Evolutionary conservation across 2,113 vertebrate species (phyloP), one percentile per base, ranked within the genome.

Genomic region (Ondatra zibethicus): DNA sequence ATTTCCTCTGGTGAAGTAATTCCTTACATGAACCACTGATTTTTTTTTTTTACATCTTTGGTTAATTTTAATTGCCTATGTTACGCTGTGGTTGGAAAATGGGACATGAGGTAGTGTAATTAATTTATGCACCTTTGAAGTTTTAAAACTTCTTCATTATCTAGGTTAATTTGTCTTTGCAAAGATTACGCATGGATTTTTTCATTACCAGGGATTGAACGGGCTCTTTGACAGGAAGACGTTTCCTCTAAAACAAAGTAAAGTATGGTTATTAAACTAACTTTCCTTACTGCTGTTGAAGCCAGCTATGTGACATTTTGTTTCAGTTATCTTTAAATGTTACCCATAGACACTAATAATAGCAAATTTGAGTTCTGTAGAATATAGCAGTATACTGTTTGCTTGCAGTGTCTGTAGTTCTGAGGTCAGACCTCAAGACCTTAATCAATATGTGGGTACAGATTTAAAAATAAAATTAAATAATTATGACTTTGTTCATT

Each of bases 1-100:
- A 75, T 95, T 94, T 96, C 21, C 12, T 96, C 31, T 96, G 47
- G 84, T 96, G 10, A 92, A 94, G 16, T 93, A 86, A 78, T 94
- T 95, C 21, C 89, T 91, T 93, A 75, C n/a, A n/a, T 45, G 61
- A 88, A 2, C 14, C 39, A 25, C 19, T 50, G 21, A 39, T 80
- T 93, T 78, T 52, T 73, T 73, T 96, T 93, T 86, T n/a, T 33
- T 3, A 84, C 36, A 47, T 76, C 17, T 89, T 16, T 39, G 75
- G 16, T 82, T 96, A 90, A 42, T 94, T 96, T 97, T 91, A 91
- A 86, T 92, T 91, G 39, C 73, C 73, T 52, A 25, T 63, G 94
- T 89, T 87, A 36, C 3, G 61, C 81, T 86, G 17, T 96, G 81
- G 12, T 78, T 70, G 91, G 52, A 87, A 93, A 93, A 92, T 95